Evolutionary conservation across 2,113 vertebrate genomes (phyloP), one percentile per base, ranked within the genome.

Genomic region (Mustela lutreola): DNA sequence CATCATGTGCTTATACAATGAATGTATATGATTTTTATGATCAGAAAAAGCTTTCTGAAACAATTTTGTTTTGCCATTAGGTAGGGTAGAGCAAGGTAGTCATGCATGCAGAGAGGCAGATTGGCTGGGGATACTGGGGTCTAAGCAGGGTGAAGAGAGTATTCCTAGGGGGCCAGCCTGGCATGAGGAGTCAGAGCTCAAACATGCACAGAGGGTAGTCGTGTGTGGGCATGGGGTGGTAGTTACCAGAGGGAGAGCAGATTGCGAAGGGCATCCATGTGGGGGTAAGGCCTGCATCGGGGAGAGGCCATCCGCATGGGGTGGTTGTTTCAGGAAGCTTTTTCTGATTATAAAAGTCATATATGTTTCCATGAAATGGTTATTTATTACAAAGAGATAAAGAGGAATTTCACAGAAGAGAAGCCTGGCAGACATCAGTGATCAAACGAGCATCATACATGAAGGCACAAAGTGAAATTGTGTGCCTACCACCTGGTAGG

Each of bases 11-110:
- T 84, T 48, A 91, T 70, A 42, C 48, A 65, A 67, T 91, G 48
- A 48, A 83, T 89, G 12, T 89, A 3, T 56, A 63, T 94, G 73
- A 83, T 71, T 96, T 91, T 92, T 94, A 92, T 90, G 39, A 71
- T 78, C 19, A 53, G 50, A 89, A 70, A 85, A 86, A 80, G 16
- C 33, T 94, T 92, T 81, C 62, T 89, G 58, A 95, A 95, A 45
- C 28, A 83, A 73, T 67, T 95, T 42, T 85, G 16, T 85, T 78
- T 48, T 89, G 28, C 7, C 36, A 65, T 58, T 96, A 90, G 70
- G 33, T 84, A 53, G 60, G 11, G 18, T 31, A 84, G 76, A 94
- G 31, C 56, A 89, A 95, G 82, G 18, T 67, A 79, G 63, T 75
- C 31, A 62, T 33, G 21, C 33, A 4, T 70, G 96, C 79, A 48